Evolutionary conservation across 2,888 invertebrate genomes (phyloP).

Genomic region (Rutpela maculata): DNA sequence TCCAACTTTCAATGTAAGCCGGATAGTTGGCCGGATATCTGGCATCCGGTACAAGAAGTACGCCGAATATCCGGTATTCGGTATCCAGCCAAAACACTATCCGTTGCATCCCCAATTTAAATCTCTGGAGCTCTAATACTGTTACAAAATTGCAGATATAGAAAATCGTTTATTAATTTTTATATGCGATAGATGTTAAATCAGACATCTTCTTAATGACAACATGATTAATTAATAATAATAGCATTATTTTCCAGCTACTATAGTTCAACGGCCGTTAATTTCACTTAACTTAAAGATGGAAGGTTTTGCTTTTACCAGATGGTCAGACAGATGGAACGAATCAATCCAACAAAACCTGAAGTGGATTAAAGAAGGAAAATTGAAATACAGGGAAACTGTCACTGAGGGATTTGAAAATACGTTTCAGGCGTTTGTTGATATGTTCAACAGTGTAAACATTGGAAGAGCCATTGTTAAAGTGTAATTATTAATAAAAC

Average conservation of each 20-base stretch:
- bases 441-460: slow-evolving; percentile 56
- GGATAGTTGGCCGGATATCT: too few relatives aligned
- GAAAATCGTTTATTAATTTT: too few relatives aligned
- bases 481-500: slow-evolving; percentile 58
- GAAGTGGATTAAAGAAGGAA: slow-evolving; percentile 80
- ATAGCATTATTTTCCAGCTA: slow-evolving; percentile 45
- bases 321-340: slow-evolving; percentile 74
- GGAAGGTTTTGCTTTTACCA: slow-evolving; percentile 55
- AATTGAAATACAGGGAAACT: slow-evolving; percentile 82
- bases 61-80: too few relatives aligned
- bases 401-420: slow-evolving; percentile 78
- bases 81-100: too few relatives aligned
- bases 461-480: slow-evolving; percentile 60
- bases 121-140: too few relatives aligned
- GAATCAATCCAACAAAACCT: slow-evolving; percentile 80
- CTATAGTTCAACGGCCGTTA: slow-evolving; percentile 49
- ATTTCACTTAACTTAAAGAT: slow-evolving; percentile 54
- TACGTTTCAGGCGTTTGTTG: slow-evolving; percentile 55
- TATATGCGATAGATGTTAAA: not conserved
- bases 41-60: too few relatives aligned
- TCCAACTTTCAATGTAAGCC: too few relatives aligned
- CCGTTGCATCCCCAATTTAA: too few relatives aligned
- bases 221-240: not conserved
- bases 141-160: too few relatives aligned
- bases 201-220: too few relatives aligned